phyloP scores from a whole-genome alignment of 2,888 invertebrate species.

The Hedychridium roseum region DNA sequence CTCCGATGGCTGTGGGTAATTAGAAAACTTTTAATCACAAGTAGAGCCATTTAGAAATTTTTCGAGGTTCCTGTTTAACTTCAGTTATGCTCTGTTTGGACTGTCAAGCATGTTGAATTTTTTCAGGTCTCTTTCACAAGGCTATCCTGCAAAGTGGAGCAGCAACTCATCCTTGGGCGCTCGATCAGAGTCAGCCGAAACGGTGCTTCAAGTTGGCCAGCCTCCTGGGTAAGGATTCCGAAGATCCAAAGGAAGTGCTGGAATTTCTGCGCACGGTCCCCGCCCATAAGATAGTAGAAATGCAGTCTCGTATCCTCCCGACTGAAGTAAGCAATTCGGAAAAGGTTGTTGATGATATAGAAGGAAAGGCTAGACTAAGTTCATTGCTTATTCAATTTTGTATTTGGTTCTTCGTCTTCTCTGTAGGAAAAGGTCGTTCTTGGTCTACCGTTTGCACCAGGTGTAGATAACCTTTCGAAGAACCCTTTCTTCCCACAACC shows the following conservation, averaged over 20 bases:
- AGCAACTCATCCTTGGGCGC: slow-evolving; percentile 29
- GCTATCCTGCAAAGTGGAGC: slow-evolving; percentile 50
- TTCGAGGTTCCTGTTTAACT: too few relatives aligned
- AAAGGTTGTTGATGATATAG: too few relatives aligned
- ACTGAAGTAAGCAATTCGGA: slow-evolving; percentile 19
- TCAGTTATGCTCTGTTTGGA: too few relatives aligned
- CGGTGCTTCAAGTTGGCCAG: slow-evolving; percentile 29
- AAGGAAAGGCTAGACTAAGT: too few relatives aligned
- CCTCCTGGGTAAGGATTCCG: slow-evolving; percentile 34
- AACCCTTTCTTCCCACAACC: slow-evolving; percentile 48
- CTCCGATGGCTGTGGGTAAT: slow-evolving; percentile 46
- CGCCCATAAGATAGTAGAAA: slow-evolving; percentile 50
- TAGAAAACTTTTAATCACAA: not conserved
- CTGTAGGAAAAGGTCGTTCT: too few relatives aligned
- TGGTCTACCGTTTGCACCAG: not conserved
- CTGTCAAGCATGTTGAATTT: not conserved
- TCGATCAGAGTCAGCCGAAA: slow-evolving; percentile 17
- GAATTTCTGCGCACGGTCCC: slow-evolving; percentile 37
- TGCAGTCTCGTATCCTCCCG: slow-evolving; percentile 36
- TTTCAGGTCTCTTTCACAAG: slow-evolving; percentile 49
- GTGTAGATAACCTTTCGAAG: slow-evolving; percentile 9
- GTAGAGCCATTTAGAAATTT: too few relatives aligned
- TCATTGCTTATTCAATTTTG: too few relatives aligned
- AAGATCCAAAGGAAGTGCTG: slow-evolving; percentile 35
- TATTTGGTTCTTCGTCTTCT: too few relatives aligned